Base-by-base conservation (phyloP, 1,140 invertebrate species). In the Tetramorium simillimum region DNA sequence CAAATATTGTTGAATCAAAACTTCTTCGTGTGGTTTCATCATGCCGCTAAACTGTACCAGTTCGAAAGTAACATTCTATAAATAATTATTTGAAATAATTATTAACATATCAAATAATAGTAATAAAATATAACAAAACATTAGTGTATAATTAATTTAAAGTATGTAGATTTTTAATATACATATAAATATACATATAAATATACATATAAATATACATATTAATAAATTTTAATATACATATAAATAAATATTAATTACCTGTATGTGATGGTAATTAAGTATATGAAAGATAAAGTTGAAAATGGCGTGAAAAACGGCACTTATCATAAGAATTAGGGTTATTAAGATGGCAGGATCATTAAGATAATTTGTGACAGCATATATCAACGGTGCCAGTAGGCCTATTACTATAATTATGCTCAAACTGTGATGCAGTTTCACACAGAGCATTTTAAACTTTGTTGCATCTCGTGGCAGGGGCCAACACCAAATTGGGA, bases 1-100 rank as follows among this genome's bases (percentile, higher is more conserved):
- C 28, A 77, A 63, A 2, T 77, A 63, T 43, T 16, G 56, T 46
- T 77, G 75, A 46, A 77, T 46, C 18, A 77, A n/a, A 16, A 37
- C 16, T 33, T 63, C 75, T 77, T 77, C 75, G 0, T 77, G 56
- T 9, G 24, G 24, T 18, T 77, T 9, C 10, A 77, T 77, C 0
- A 33, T 18, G 6, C 18, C 2, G 18, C 9, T 63, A 77, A 77
- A 77, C 14, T 9, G 16, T 63, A 3, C 6, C 75, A 77, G 62
- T 63, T 63, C 40, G 6, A 46, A n/a, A 21, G 75, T 77, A 14
- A 77, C 24, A 14, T 63, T 46, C 75, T 77, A 16, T 16, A 77
- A 77, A 24, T 18, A 75, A 21, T 58, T 21, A 24, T 14, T n/a
- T n/a, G 1, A 53, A n/a, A 75, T 18, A 72, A 63, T 67, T 14